A percentile compares a stretch with the other conserved stretches of the same genome.
phyloP scores from a whole-genome alignment of 2,888 invertebrate species.

The Agonopterix arenella region DNA sequence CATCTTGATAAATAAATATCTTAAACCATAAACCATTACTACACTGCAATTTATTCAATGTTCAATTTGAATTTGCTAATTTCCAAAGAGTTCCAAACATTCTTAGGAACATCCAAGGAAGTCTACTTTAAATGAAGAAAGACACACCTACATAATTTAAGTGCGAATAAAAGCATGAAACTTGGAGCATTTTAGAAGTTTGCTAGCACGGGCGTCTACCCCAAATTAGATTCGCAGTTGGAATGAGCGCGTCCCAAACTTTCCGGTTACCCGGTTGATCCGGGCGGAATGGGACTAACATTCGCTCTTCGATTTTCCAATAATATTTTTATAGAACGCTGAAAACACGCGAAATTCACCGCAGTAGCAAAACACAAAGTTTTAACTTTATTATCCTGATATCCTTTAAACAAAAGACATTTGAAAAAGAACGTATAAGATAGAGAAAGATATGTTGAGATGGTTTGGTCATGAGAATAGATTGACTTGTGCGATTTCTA shows the following conservation, averaged over 20 bases:
- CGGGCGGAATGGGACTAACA: not conserved
- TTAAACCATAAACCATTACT: too few species aligned
- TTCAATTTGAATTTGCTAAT: too few species aligned
- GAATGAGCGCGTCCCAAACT: constrained; percentile 3
- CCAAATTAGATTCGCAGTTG: constrained; percentile 6
- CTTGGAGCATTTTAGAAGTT: constrained; percentile 4
- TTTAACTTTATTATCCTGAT: too few species aligned
- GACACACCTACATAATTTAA: constrained; percentile 6
- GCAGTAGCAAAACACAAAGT: not conserved
- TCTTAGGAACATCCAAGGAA: not conserved
- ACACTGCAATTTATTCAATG: too few species aligned
- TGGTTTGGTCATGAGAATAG: too few species aligned
- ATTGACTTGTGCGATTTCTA: too few species aligned
- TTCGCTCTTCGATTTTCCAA: not conserved
- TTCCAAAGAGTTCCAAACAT: too few species aligned
- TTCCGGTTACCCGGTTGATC: not conserved
- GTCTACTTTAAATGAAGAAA: constrained; percentile 3
- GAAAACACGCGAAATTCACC: not conserved
- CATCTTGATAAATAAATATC: too few species aligned
- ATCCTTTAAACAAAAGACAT: too few species aligned
- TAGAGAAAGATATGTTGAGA: too few species aligned
- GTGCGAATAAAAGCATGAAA: constrained; percentile 5
- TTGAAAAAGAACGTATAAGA: too few species aligned
- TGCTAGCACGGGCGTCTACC: not conserved
- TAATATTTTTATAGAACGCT: not conserved